Base-by-base conservation (phyloP, 2,113 vertebrate species). In the Monopterus albus region DNA sequence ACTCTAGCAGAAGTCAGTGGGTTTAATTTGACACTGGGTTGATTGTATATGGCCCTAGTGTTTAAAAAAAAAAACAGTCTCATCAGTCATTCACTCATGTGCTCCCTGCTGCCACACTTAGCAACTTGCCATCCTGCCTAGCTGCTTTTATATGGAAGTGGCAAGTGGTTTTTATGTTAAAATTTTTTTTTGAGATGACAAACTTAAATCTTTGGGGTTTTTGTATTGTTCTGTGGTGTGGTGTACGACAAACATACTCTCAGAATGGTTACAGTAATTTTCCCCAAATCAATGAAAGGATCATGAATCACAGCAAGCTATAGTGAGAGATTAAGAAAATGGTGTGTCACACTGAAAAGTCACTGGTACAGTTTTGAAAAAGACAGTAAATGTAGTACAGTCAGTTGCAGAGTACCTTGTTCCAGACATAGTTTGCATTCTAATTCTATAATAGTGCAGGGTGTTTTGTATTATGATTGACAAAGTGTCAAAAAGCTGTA, bases 401-500 rank as follows among this genome's bases (percentile, higher is more conserved):
- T 51, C n/a, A 23, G 7, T 55, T 6, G 40, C 23, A 71, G 17
- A 36, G n/a, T 17, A 23, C 20, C 4, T 49, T 50, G 20, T 15
- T 23, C 18, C 7, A 35, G 33, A 1, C 36, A 29, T 36, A 25
- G 28, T 38, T 29, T 64, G 6, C 28, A 23, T 12, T 53, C 12
- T 31, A 26, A 18, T 49, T 68, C 29, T 23, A 11, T 46, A 13
- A 29, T n/a, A 52, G 10, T 18, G 35, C 6, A 14, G 26, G 12
- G 5, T 8, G 43, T 76, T 47, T 53, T 18, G 2, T 47, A 11
- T 56, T n/a, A 15, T 5, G 0, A 52, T 71, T 40, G 43, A 46
- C 42, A 65, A 46, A 45, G 20, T 74, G 67, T 64, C 67, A 56
- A 3, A 53, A 53, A 64, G 55, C 46, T 59, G 39, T 36, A 42